Evolutionary conservation across 1,140 invertebrate genomes (phyloP), one percentile per base, ranked within the genome.

Genomic region (Anastatus disparis): DNA sequence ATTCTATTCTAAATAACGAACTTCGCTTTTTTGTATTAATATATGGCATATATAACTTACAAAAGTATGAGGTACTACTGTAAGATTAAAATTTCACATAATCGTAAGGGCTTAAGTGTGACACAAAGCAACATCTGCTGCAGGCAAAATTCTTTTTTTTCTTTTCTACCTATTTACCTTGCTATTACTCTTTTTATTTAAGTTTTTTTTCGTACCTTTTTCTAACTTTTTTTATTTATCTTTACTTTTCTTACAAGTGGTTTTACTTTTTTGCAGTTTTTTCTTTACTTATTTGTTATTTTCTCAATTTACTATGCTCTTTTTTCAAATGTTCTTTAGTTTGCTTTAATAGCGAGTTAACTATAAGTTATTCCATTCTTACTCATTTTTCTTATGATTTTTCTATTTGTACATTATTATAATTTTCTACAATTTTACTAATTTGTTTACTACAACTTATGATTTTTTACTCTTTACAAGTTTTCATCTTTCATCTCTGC

Each of bases 21-120:
- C n/a, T n/a, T n/a, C n/a, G n/a, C n/a, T n/a, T n/a, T n/a, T n/a
- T n/a, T n/a, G n/a, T n/a, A n/a, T n/a, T n/a, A n/a, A n/a, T n/a
- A n/a, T n/a, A n/a, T n/a, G n/a, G n/a, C n/a, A n/a, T n/a, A n/a
- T n/a, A n/a, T n/a, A n/a, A n/a, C n/a, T n/a, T n/a, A n/a, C n/a
- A n/a, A n/a, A n/a, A n/a, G n/a, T n/a, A n/a, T n/a, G n/a, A n/a
- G n/a, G n/a, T n/a, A n/a, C n/a, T n/a, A n/a, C n/a, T n/a, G n/a
- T n/a, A n/a, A 35, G 27, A 13, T 55, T 55, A 55, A 27, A 55
- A 27, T 12, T 10, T 2, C 10, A 22, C 35, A 40, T 40, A 58
- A 58, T 65, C 71, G 61, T 72, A 70, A 69, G 74, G 65, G 64
- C 27, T 58, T 46, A 59, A 75, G 71, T 72, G n/a, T 27, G 26